A percentile compares a stretch with the other conserved stretches of the same genome.
These are phyloP conservation scores for Australoheros scitulus DNA, from an alignment of 2,113 vertebrate species.

Conservation along the genomic window DNA sequence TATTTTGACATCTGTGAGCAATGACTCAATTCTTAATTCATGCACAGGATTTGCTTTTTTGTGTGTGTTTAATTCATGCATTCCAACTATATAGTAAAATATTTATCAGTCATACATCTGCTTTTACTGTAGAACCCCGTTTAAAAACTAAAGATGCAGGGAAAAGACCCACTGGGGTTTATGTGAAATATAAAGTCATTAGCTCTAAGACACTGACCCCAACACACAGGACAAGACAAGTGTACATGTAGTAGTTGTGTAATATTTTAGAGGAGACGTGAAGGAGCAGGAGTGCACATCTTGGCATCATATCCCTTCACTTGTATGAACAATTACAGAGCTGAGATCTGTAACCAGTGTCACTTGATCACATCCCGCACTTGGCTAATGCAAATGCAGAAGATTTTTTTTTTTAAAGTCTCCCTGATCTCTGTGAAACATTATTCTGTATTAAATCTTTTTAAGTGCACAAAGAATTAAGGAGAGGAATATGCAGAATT, in stretches of 20 bases:
- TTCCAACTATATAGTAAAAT: background rate
- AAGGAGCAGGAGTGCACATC: background rate
- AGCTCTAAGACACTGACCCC: background rate
- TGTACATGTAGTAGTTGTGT: background rate
- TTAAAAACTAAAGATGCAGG: background rate
- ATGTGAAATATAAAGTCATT: background rate
- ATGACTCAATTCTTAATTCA: background rate
- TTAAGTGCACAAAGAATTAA: constrained; percentile 11
- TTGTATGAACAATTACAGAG: background rate
- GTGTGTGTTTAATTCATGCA: background rate
- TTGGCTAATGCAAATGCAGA: background rate
- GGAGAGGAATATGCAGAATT: constrained; percentile 1
- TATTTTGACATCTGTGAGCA: background rate
- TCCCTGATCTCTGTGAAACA: background rate
- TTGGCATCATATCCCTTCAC: background rate
- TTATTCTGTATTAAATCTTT: constrained; percentile 18
- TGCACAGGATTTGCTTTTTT: background rate
- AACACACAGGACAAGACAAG: background rate
- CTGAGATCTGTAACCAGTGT: background rate
- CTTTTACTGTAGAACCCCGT: background rate
- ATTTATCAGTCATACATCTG: background rate
- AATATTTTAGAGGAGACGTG: background rate
- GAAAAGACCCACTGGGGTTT: background rate
- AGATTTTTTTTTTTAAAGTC: background rate
- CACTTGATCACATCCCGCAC: background rate